Conservation (phyloP, 2,797 vertebrate species). For the Ceryle rudis region DNA sequence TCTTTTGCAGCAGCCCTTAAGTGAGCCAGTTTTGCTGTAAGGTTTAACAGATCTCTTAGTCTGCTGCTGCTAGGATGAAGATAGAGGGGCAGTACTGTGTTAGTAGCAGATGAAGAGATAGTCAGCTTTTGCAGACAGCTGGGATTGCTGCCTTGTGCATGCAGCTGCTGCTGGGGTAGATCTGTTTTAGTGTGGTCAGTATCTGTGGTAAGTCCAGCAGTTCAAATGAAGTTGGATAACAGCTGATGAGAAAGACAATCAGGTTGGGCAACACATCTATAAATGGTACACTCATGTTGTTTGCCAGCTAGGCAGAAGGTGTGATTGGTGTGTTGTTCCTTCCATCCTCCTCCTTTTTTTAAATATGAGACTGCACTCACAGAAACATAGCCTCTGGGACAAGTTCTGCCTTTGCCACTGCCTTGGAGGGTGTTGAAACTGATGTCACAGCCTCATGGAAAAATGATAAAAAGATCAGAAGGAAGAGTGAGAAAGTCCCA, state of each 20-base stretch:
- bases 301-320: not conserved
- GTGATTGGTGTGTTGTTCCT: not conserved
- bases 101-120: not conserved
- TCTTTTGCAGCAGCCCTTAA: not conserved
- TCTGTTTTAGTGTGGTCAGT: not conserved
- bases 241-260: not conserved
- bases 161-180: not conserved
- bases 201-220: not conserved
- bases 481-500: not conserved
- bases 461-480: not conserved
- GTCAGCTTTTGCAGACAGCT: not conserved
- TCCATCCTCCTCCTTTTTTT: not conserved
- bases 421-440: not conserved
- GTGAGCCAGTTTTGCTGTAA: not conserved
- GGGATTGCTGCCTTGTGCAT: not conserved
- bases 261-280: not conserved
- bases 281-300: not conserved
- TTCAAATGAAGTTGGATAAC: not conserved
- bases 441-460: not conserved
- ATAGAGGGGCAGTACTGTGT: not conserved
- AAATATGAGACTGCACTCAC: not conserved
- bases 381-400: not conserved
- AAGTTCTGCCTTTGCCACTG: not conserved
- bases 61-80: not conserved
- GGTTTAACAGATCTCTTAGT: not conserved